phyloP scores from a whole-genome alignment of 2,113 vertebrate species.

The Pygoscelis antarcticus region DNA sequence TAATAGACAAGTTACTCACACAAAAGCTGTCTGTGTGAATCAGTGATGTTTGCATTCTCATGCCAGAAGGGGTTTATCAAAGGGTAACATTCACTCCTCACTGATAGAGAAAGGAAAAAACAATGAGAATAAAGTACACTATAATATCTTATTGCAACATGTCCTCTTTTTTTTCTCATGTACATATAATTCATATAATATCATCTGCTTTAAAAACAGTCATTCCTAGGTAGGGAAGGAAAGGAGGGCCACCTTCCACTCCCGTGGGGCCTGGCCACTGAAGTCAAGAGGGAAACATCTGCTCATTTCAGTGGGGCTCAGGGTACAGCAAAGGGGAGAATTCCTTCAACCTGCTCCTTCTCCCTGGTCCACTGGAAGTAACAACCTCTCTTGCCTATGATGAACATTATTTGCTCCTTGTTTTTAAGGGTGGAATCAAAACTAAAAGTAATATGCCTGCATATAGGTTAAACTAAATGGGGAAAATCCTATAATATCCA shows the following conservation, averaged over 20 bases:
- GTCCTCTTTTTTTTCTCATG: not conserved
- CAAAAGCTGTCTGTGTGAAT: constrained; percentile 79
- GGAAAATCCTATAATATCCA: not conserved
- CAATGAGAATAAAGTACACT: not conserved
- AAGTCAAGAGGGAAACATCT: not conserved
- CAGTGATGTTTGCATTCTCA: constrained; percentile 76
- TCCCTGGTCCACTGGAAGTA: not conserved
- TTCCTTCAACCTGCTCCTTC: not conserved
- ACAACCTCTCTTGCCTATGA: not conserved
- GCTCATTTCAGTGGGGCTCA: not conserved
- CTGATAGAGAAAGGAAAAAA: constrained; percentile 45
- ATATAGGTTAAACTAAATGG: not conserved
- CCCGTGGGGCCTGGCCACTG: not conserved
- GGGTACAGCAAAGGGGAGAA: not conserved
- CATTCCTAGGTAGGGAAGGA: not conserved
- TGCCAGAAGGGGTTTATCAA: constrained; percentile 85
- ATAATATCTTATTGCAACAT: not conserved
- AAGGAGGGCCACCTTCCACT: not conserved
- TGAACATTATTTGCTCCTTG: not conserved
- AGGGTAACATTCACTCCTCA: constrained; percentile 75
- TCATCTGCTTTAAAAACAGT: not conserved
- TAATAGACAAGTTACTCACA: constrained; percentile 71
- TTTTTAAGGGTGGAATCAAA: not conserved
- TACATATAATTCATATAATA: not conserved
- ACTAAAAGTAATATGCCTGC: not conserved